A percentile compares a stretch with the other conserved stretches of the same genome.
Conservation (phyloP, 2,888 invertebrate species). For the Nemapogon koenigi region DNA sequence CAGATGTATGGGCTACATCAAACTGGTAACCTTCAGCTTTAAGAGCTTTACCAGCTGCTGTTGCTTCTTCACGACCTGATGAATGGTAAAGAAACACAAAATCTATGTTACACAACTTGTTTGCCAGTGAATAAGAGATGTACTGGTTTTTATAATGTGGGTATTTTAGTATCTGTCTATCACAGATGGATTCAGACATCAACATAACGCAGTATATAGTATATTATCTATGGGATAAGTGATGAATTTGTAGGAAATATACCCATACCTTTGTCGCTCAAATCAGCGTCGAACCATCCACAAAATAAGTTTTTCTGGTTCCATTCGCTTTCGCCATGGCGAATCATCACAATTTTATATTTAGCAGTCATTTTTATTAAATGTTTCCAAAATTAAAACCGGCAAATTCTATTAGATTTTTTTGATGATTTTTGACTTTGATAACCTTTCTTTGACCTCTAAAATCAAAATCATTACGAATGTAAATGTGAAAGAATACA, state of each 20-base stretch:
- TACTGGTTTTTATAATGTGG: no score
- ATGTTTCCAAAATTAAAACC: not conserved
- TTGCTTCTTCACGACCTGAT: slow-evolving; percentile 72
- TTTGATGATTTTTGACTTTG: not conserved
- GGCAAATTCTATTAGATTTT: not conserved
- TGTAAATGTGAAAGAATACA: no score
- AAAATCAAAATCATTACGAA: slow-evolving; percentile 1
- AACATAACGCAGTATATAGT: no score
- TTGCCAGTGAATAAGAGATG: no score
- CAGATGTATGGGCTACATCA: slow-evolving; percentile 83
- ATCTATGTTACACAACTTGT: no score
- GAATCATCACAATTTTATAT: slow-evolving; percentile 75
- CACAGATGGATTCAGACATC: no score
- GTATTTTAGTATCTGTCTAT: no score
- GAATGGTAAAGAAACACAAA: slow-evolving; percentile 7
- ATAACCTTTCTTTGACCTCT: slow-evolving; percentile 8
- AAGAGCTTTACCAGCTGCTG: slow-evolving; percentile 74
- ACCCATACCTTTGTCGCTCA: slow-evolving; percentile 69
- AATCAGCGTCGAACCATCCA: slow-evolving; percentile 76
- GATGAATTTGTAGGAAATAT: not conserved
- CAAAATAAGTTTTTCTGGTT: slow-evolving; percentile 77
- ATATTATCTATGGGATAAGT: no score
- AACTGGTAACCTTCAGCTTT: slow-evolving; percentile 74
- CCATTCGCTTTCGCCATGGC: slow-evolving; percentile 80
- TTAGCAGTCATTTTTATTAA: slow-evolving; percentile 40